Conservation (phyloP, 2,113 vertebrate genomes). For the Danionella cerebrum region DNA sequence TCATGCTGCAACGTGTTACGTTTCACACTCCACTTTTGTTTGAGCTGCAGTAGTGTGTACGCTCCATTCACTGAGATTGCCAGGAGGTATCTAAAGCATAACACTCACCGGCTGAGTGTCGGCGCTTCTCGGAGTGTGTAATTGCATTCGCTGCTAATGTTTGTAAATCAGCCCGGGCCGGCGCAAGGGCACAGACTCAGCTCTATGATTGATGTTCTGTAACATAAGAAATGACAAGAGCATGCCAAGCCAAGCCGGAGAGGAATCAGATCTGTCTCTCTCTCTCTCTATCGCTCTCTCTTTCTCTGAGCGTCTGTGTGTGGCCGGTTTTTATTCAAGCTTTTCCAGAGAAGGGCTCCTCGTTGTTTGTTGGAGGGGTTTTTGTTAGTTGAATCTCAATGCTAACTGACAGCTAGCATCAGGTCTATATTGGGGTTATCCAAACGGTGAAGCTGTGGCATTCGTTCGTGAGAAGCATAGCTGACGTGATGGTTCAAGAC, state of each 20-base stretch:
- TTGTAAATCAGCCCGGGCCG: conserved; percentile 81
- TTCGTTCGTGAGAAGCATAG: neutral
- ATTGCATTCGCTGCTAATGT: conserved; percentile 86
- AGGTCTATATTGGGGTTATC: neutral
- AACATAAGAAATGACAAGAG: conserved; percentile 79
- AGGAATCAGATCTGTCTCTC: conserved; percentile 58
- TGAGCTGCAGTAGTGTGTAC: neutral
- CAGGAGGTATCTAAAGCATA: neutral
- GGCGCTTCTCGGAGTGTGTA: conserved; percentile 59
- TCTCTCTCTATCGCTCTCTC: neutral
- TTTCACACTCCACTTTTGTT: neutral
- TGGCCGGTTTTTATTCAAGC: conserved; percentile 65
- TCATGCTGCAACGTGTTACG: too few relatives aligned
- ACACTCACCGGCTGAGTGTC: neutral
- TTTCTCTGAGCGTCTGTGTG: conserved; percentile 33
- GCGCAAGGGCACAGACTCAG: conserved; percentile 71
- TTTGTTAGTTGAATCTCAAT: conserved; percentile 19
- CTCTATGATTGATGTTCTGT: conserved; percentile 81
- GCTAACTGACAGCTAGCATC: neutral
- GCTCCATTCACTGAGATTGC: neutral
- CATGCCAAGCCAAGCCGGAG: conserved; percentile 57
- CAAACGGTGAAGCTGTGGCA: neutral
- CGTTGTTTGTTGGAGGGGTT: conserved; percentile 31
- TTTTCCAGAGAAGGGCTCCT: conserved; percentile 51
- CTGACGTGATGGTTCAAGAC: neutral